These are phyloP conservation scores for Campylomormyrus tamandua DNA, from an alignment of 2,113 vertebrate species.

Conservation along the genomic window DNA sequence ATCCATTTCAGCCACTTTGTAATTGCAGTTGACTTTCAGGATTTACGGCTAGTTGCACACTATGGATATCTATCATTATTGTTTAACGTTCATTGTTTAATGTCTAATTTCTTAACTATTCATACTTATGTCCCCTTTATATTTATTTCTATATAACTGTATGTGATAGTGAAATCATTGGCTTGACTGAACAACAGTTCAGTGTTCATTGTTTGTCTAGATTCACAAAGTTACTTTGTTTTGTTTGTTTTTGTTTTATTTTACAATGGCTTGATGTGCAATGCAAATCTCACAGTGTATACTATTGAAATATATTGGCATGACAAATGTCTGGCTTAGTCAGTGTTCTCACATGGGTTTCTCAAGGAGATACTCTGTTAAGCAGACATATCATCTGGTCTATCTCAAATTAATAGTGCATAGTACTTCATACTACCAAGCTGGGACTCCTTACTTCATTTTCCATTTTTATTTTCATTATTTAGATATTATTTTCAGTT, in stretches of 20 bases:
- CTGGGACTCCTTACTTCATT: not conserved
- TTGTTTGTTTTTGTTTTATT: not conserved
- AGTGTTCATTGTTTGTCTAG: not conserved
- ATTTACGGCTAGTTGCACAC: not conserved
- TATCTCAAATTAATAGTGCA: not conserved
- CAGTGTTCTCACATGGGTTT: not conserved
- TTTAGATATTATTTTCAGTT: not conserved
- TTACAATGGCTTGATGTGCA: not conserved
- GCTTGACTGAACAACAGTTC: not conserved
- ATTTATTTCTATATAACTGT: not conserved
- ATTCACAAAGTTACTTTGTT: not conserved
- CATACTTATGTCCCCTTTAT: not conserved
- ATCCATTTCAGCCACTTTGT: not conserved
- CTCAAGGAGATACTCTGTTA: not conserved
- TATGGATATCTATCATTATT: not conserved
- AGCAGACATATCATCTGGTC: not conserved
- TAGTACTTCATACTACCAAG: not conserved
- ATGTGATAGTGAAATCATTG: not conserved
- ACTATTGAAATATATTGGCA: not conserved
- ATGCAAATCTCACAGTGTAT: not conserved
- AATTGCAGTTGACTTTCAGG: not conserved
- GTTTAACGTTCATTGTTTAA: not conserved
- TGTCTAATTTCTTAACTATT: not conserved
- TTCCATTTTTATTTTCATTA: slow-evolving; percentile 1
- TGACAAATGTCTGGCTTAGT: not conserved